These are phyloP conservation scores for Sesamia nonagrioides DNA, from an alignment of 1,140 invertebrate genomes.

Conservation along the genomic window DNA sequence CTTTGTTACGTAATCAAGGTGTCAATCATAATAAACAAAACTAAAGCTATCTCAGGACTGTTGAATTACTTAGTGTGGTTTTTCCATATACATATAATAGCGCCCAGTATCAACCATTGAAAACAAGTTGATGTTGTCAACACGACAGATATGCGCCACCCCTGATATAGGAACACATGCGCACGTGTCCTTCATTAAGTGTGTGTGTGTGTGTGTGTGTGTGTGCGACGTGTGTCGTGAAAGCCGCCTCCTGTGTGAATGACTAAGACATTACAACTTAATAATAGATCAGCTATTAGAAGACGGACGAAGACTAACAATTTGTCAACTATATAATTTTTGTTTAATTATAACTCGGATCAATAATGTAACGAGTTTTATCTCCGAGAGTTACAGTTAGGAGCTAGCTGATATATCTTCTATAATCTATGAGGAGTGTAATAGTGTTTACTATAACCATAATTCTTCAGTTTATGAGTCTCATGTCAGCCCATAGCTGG, in stretches of 20 bases:
- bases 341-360: slow-evolving; percentile 5
- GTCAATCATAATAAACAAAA: too few species aligned
- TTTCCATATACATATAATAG: too few species aligned
- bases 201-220: slow-evolving; percentile 3
- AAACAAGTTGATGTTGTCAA: neutral
- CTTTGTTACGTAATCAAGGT: too few species aligned
- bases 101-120: too few species aligned
- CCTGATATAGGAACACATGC: neutral
- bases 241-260: slow-evolving; percentile 10
- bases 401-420: too few species aligned
- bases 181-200: slow-evolving; percentile 7
- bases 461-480: too few species aligned
- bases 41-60: too few species aligned
- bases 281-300: slow-evolving; percentile 3
- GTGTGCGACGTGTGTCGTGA: neutral
- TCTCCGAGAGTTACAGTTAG: too few species aligned
- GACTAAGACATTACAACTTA: slow-evolving; percentile 25
- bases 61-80: too few species aligned
- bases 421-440: too few species aligned
- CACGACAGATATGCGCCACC: neutral
- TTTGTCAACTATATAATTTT: slow-evolving; percentile 22
- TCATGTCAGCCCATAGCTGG: too few species aligned
- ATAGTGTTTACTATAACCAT: too few species aligned
- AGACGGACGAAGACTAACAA: neutral
- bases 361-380: slow-evolving; percentile 2